phyloP scores from a whole-genome alignment of 2,113 vertebrate genomes.

The Porphyrio hochstetteri region DNA sequence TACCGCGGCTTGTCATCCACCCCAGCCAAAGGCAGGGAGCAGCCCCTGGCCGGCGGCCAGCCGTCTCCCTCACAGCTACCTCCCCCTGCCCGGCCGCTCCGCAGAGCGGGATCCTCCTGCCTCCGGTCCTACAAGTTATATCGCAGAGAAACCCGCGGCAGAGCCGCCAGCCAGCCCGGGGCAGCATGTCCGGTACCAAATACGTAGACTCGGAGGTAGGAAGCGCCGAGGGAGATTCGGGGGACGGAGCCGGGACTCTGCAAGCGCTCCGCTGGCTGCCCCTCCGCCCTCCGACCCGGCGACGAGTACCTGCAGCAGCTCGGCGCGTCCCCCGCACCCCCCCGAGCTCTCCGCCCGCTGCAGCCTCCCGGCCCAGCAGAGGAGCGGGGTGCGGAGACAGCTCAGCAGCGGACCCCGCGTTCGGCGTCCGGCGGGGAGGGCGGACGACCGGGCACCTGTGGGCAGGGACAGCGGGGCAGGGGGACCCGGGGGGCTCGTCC shows the following conservation, averaged over 20 bases:
- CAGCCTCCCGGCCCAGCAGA: neutral
- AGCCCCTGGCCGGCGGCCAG: slow-evolving; percentile 71
- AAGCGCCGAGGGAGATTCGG: neutral
- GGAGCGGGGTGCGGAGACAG: neutral
- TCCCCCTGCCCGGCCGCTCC: slow-evolving; percentile 65
- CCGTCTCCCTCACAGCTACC: slow-evolving; percentile 67
- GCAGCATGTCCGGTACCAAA: slow-evolving; percentile 93
- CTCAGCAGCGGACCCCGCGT: neutral
- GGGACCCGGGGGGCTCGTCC: neutral
- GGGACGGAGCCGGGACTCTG: neutral
- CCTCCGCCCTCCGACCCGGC: neutral
- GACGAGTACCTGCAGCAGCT: neutral
- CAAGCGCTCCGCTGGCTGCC: neutral
- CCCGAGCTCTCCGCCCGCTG: neutral
- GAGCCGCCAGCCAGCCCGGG: slow-evolving; percentile 59
- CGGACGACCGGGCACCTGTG: neutral
- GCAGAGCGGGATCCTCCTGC: slow-evolving; percentile 73
- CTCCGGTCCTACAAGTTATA: slow-evolving; percentile 65
- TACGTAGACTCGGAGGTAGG: slow-evolving; percentile 88
- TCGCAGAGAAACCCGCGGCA: slow-evolving; percentile 52
- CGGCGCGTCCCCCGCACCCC: no score
- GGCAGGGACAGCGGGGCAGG: neutral
- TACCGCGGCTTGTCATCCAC: slow-evolving; percentile 45
- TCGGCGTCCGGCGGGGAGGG: neutral
- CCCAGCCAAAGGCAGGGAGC: slow-evolving; percentile 55